Evolutionary conservation across 2,888 invertebrate species (phyloP).

Genomic region (Plemyria rubiginata): DNA sequence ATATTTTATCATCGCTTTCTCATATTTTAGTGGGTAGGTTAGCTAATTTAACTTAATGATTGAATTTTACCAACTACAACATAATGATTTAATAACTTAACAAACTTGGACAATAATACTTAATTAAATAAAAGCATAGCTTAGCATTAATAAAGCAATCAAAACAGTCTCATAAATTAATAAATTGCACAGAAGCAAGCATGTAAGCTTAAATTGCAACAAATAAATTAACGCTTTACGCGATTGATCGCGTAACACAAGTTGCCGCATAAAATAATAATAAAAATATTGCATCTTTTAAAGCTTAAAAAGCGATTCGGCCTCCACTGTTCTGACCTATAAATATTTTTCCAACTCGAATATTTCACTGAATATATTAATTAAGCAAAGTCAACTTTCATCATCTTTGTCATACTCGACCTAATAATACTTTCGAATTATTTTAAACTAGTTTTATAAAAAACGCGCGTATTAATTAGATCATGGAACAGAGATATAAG

Average conservation of each 20-base stretch:
- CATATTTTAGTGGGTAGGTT: not conserved
- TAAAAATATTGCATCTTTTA: constrained; percentile 38
- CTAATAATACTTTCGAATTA: too few species aligned
- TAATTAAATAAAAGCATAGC: constrained; percentile 34
- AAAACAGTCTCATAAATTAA: constrained; percentile 29
- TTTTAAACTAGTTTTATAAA: too few species aligned
- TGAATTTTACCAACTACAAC: not conserved
- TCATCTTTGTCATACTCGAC: too few species aligned
- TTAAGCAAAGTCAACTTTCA: too few species aligned
- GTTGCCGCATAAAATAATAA: constrained; percentile 22
- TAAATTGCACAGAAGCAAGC: constrained; percentile 38
- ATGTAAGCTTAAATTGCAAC: constrained; percentile 35
- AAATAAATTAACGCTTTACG: constrained; percentile 19
- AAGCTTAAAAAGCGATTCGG: constrained; percentile 40
- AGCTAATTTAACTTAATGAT: not conserved
- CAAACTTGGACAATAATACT: constrained; percentile 1
- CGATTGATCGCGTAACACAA: constrained; percentile 11
- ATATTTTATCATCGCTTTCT: not conserved
- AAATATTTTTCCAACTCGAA: constrained; percentile 1
- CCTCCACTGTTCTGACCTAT: constrained; percentile 12
- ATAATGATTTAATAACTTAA: constrained; percentile 6
- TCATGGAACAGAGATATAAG: too few species aligned
- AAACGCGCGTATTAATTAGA: too few species aligned
- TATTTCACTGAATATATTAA: not conserved
- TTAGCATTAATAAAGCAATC: not conserved